phyloP scores from a whole-genome alignment of 1,140 invertebrate genomes.

The Pristionchus pacificus region DNA sequence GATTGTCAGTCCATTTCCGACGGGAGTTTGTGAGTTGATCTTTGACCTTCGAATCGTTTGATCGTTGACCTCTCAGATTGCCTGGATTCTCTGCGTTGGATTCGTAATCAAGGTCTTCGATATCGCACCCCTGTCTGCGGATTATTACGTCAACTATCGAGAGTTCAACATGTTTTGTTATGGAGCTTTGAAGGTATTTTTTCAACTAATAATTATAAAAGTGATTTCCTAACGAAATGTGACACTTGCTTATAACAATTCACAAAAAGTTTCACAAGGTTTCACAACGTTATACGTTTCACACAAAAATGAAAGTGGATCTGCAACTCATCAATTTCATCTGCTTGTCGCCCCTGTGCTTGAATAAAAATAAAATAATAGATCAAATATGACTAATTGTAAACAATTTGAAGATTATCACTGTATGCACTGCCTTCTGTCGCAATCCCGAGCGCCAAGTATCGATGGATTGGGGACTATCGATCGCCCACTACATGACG shows the following conservation, averaged over 20 bases:
- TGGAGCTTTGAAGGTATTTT: slow-evolving; percentile 32
- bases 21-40: neutral
- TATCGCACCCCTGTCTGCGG: slow-evolving; percentile 15
- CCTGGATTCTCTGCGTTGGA: slow-evolving; percentile 30
- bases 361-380: too few species aligned
- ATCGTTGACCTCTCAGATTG: neutral
- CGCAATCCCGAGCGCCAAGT: slow-evolving; percentile 4
- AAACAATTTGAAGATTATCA: slow-evolving; percentile 36
- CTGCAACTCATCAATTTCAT: too few species aligned
- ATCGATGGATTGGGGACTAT: neutral
- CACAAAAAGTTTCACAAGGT: too few species aligned
- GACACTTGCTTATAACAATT: too few species aligned
- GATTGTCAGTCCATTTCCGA: neutral
- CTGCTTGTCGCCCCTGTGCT: too few species aligned
- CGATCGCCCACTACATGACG: slow-evolving; percentile 38
- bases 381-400: too few species aligned
- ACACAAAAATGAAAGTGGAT: too few species aligned
- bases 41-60: neutral
- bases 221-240: too few species aligned
- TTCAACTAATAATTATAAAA: slow-evolving; percentile 19
- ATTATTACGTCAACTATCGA: slow-evolving; percentile 30
- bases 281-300: too few species aligned
- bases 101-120: slow-evolving; percentile 29
- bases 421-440: slow-evolving; percentile 30
- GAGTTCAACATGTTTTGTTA: slow-evolving; percentile 41